Conservation (phyloP, 2,797 vertebrate species). For the Buphagus erythrorhynchus region DNA sequence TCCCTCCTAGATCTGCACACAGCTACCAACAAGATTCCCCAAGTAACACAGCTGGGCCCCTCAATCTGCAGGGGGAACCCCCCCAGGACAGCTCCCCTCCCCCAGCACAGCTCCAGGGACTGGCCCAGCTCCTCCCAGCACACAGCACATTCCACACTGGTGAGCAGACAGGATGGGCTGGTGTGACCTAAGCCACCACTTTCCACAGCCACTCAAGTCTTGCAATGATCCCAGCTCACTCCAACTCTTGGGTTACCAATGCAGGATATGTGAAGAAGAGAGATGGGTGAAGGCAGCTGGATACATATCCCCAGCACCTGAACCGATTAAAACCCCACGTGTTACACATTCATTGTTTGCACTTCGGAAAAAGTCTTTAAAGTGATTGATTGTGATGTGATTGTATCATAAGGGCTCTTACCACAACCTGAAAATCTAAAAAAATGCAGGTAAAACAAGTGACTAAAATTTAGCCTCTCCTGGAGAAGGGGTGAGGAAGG, state of each 20-base stretch:
- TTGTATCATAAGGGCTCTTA: conserved; percentile 68
- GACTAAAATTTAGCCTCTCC: conserved; percentile 70
- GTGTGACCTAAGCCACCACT: not conserved
- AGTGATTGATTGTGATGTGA: conserved; percentile 70
- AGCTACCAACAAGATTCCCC: not conserved
- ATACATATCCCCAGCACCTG: conserved; percentile 45
- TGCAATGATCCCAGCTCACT: not conserved
- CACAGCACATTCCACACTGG: not conserved
- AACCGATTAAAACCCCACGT: conserved; percentile 48
- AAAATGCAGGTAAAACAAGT: conserved; percentile 65
- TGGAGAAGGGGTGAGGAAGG: conserved; percentile 13
- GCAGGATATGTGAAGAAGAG: conserved; percentile 50
- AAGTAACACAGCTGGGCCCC: not conserved
- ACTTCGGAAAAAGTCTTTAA: conserved; percentile 26
- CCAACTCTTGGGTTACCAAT: not conserved
- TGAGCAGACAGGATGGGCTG: not conserved
- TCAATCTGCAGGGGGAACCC: not conserved
- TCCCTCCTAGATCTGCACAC: conserved; percentile 12
- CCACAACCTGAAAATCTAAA: conserved; percentile 43
- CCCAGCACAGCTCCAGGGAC: not conserved
- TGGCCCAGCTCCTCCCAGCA: not conserved
- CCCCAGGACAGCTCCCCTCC: not conserved
- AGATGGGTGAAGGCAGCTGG: conserved; percentile 51
- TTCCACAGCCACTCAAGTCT: not conserved
- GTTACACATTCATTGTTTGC: conserved; percentile 66